Conservation (phyloP, 2,113 vertebrate genomes). For the Calidris pygmaea region DNA sequence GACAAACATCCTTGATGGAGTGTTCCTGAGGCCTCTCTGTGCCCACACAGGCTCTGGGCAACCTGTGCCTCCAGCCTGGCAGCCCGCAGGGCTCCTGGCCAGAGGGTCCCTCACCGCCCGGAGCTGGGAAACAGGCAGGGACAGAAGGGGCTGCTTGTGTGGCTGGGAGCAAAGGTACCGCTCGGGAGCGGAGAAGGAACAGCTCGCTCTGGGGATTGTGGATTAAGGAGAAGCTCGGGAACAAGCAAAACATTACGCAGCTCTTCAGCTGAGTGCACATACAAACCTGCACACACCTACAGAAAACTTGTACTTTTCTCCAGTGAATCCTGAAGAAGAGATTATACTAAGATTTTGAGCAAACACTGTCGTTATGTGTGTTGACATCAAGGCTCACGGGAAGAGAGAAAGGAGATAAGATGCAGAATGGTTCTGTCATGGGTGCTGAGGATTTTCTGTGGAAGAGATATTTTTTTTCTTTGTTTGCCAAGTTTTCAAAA, state of each 20-base stretch:
- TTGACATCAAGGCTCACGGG: not conserved
- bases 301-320: not conserved
- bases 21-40: too few relatives aligned
- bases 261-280: not conserved
- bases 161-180: not conserved
- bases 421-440: not conserved
- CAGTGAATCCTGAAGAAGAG: not conserved
- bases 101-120: fast-evolving
- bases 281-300: not conserved
- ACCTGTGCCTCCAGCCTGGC: too few relatives aligned
- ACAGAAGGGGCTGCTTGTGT: not conserved
- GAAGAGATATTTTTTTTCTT: not conserved
- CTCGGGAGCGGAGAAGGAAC: not conserved
- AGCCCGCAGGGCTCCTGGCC: too few relatives aligned
- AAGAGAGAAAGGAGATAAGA: not conserved
- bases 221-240: not conserved
- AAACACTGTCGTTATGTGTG: not conserved
- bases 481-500: not conserved
- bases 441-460: not conserved
- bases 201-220: not conserved
- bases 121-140: not conserved
- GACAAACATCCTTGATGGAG: too few relatives aligned
- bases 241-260: fast-evolving
- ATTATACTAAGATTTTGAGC: not conserved
- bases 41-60: too few relatives aligned